A percentile compares a stretch with the other conserved stretches of the same genome.
phyloP scores from a whole-genome alignment of 2,113 vertebrate genomes.

The Nannobrachium achirus region DNA sequence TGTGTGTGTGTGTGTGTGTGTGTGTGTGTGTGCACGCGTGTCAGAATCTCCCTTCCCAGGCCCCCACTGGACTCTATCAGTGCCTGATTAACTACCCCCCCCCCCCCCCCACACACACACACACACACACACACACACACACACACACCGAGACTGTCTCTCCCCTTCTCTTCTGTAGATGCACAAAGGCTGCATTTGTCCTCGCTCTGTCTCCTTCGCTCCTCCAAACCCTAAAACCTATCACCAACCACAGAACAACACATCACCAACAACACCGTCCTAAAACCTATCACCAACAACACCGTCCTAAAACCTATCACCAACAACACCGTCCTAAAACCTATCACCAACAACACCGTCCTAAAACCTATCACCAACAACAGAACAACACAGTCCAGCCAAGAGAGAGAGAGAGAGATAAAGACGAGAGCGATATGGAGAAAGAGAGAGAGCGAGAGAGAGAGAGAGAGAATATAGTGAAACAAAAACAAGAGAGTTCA shows the following conservation, averaged over 20 bases:
- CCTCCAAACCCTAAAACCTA: constrained; percentile 70
- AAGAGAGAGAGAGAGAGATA: background rate
- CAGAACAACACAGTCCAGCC: constrained; percentile 5
- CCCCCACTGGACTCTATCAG: constrained; percentile 59
- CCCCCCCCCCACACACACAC: background rate
- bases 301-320: constrained; percentile 67
- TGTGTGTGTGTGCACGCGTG: constrained; percentile 52
- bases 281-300: constrained; percentile 78
- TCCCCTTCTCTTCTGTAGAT: constrained; percentile 65
- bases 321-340: constrained; percentile 64
- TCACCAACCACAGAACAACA: constrained; percentile 76
- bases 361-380: constrained; percentile 76
- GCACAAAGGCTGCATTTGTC: constrained; percentile 84
- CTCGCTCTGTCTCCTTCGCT: constrained; percentile 60
- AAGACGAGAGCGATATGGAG: background rate
- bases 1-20: constrained; percentile 49
- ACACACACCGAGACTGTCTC: constrained; percentile 38
- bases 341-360: constrained; percentile 74
- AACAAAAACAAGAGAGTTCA: no score
- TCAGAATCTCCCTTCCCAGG: constrained; percentile 57
- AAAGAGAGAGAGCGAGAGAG: background rate
- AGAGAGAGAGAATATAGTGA: background rate
- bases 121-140: background rate
- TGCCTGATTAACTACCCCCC: constrained; percentile 31
- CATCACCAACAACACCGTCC: constrained; percentile 50